Conservation (phyloP, 2,113 vertebrate genomes). For the Patagioenas fasciata region DNA sequence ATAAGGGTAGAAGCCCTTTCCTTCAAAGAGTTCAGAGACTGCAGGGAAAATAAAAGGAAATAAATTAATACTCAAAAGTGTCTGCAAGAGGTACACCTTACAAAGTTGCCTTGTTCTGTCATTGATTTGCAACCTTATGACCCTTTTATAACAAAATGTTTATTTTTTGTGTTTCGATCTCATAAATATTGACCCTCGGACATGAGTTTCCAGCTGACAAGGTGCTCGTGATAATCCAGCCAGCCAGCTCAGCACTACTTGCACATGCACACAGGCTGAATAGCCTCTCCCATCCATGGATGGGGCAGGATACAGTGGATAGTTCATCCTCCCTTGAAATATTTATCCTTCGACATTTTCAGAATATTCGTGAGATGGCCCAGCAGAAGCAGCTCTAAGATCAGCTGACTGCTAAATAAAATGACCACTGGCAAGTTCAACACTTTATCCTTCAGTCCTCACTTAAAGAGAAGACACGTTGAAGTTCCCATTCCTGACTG, state of each 20-base stretch:
- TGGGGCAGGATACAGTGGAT: not conserved
- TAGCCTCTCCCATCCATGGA: not conserved
- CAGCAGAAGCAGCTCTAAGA: not conserved
- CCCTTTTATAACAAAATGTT: not conserved
- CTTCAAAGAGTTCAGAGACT: not conserved
- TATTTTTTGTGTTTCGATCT: not conserved
- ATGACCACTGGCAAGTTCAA: not conserved
- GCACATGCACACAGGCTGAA: not conserved
- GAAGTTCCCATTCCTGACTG: not conserved
- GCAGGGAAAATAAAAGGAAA: not conserved
- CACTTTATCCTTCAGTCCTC: not conserved
- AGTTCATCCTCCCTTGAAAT: not conserved
- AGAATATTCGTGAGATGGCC: not conserved
- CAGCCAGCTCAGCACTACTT: not conserved
- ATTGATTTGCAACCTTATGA: not conserved
- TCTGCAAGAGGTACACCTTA: not conserved
- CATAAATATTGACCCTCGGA: not conserved
- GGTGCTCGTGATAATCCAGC: not conserved
- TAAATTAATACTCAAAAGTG: not conserved
- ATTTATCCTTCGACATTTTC: not conserved
- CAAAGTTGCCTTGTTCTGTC: not conserved
- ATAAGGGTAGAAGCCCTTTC: not conserved
- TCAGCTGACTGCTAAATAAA: not conserved
- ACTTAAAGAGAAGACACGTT: rapidly evolving
- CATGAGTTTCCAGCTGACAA: not conserved